phyloP scores from a whole-genome alignment of 2,113 vertebrate genomes.

The Ursus arctos region DNA sequence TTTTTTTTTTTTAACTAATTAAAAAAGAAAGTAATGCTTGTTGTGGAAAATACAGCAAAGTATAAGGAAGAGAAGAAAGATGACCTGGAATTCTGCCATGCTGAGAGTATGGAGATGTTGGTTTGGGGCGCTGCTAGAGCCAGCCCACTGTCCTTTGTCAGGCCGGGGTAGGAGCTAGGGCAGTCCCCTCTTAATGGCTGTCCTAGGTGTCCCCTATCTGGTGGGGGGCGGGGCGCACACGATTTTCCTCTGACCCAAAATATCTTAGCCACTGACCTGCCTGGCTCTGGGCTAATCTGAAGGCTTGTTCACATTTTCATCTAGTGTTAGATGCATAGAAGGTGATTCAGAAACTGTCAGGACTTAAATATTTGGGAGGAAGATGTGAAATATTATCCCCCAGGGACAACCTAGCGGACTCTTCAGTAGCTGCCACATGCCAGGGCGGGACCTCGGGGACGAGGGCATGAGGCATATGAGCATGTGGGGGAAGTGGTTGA shows the following conservation, averaged over 20 bases:
- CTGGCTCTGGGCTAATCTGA: background rate
- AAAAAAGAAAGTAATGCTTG: background rate
- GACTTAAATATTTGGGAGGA: background rate
- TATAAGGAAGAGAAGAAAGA: background rate
- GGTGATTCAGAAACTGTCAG: background rate
- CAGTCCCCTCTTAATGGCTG: too few relatives aligned
- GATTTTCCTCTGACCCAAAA: background rate
- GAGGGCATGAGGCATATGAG: background rate
- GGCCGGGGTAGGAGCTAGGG: background rate
- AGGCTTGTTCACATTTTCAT: background rate
- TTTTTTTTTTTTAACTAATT: background rate
- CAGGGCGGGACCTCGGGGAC: background rate
- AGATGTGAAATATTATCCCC: background rate
- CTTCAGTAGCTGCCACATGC: background rate
- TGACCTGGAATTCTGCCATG: background rate
- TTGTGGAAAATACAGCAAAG: background rate
- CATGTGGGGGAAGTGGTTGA: background rate
- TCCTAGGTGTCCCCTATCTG: background rate
- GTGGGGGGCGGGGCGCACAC: rapidly evolving
- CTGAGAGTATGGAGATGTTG: rapidly evolving
- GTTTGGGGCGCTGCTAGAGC: background rate
- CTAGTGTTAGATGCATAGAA: background rate
- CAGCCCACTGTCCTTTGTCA: background rate
- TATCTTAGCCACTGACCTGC: background rate
- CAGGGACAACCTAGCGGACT: background rate